Evolutionary conservation across 2,888 invertebrate genomes (phyloP).

Genomic region (Thecophora atra): DNA sequence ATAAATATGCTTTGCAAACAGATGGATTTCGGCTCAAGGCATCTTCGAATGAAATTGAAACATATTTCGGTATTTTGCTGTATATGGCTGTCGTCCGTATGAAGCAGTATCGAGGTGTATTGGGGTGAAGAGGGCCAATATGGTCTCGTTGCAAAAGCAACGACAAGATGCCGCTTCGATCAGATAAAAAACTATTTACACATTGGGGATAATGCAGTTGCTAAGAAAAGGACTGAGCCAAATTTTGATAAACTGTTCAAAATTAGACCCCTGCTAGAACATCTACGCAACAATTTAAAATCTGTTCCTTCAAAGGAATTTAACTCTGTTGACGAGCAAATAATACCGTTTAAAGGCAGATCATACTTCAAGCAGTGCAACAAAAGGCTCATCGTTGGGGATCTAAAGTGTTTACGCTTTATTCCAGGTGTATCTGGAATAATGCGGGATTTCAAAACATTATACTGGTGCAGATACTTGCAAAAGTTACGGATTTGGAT

Average conservation of each 20-base stretch:
- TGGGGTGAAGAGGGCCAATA: slow-evolving; percentile 9
- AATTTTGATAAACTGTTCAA: neutral
- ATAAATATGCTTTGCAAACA: slow-evolving; percentile 6
- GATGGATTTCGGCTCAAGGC: neutral
- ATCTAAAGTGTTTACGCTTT: neutral
- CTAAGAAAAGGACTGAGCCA: slow-evolving; percentile 6
- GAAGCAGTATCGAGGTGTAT: neutral
- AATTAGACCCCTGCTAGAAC: no score
- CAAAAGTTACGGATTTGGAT: neutral
- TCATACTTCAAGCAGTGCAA: neutral
- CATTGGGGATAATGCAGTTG: neutral
- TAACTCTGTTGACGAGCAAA: no score
- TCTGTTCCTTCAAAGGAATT: no score
- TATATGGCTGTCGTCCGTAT: neutral
- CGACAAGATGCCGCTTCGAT: neutral
- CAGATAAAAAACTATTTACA: slow-evolving; percentile 13
- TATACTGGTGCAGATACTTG: slow-evolving; percentile 3
- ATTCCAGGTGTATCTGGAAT: neutral
- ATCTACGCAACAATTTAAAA: no score
- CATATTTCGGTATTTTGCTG: neutral
- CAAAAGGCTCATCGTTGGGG: neutral
- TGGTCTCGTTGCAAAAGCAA: slow-evolving; percentile 1
- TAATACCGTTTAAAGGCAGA: neutral
- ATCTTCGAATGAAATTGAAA: no score
- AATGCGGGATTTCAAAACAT: neutral